Conservation (phyloP, 2,888 invertebrate species). For the Brachyptera putata region DNA sequence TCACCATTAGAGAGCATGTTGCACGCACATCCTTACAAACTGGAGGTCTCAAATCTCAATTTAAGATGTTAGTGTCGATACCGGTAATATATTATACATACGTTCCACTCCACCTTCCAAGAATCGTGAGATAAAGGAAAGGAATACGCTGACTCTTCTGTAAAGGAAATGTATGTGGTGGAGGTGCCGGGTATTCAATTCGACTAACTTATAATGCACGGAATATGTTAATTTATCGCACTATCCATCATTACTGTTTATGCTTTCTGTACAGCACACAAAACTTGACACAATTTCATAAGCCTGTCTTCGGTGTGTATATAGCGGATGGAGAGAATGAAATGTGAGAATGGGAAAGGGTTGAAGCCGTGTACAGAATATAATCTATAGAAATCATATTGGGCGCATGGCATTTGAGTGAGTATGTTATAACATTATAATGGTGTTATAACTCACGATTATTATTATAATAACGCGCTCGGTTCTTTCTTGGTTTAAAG, state of each 20-base stretch:
- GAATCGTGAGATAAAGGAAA: not conserved
- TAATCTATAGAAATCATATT: not conserved
- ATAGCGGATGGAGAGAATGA: not conserved
- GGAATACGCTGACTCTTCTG: not conserved
- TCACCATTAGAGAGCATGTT: conserved; percentile 2
- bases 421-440: not conserved
- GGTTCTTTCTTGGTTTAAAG: not conserved
- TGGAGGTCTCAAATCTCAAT: conserved; percentile 6
- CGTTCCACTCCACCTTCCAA: not conserved
- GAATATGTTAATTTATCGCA: not conserved
- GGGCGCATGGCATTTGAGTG: not conserved
- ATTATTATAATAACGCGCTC: not conserved
- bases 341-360: not conserved
- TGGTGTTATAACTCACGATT: not conserved
- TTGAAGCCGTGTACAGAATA: not conserved
- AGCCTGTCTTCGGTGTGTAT: not conserved
- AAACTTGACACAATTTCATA: not conserved
- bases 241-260: conserved; percentile 13
- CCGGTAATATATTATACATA: too few species aligned
- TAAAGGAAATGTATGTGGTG: not conserved
- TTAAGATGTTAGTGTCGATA: conserved; percentile 12
- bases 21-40: conserved; percentile 6
- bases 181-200: not conserved
- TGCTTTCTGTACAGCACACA: not conserved
- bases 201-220: conserved; percentile 1